Evolutionary conservation across 2,797 vertebrate species (phyloP), one percentile per base, ranked within the genome.

Genomic region (Phalloptychus januarius): DNA sequence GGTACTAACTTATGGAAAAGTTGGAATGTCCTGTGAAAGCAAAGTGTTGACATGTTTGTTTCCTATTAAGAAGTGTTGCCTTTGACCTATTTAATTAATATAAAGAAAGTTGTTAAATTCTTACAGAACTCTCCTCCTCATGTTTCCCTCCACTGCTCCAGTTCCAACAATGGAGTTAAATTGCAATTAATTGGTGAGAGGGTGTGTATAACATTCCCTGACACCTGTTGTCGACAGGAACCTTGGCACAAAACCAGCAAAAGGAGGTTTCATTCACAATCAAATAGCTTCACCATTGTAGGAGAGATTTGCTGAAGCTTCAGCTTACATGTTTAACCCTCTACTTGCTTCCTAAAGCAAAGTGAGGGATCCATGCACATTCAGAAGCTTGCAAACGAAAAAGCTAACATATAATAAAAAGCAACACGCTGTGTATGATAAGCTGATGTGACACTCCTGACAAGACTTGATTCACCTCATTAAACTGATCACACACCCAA

Each of bases 381-480:
- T 63, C 65, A 77, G 75, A 88, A 25, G 77, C 46, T 78, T 44
- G 12, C 67, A 44, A 70, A 70, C 12, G 7, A 28, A 63, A 83
- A 80, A 85, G 69, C 65, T 42, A 31, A 72, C 77, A 72, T 80
- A 42, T 63, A n/a, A 5, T 65, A 70, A 48, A 75, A 82, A 81
- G 15, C 1, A 4, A 77, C 73, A 83, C 28, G 1, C 79, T 79
- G 72, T 67, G 48, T 81, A n/a, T 70, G 67, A 80, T 87, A 86
- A 89, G 78, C 70, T 80, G 81, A 89, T 79, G 83, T 85, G 91
- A 92, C 88, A 79, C 82, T 85, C 76, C 76, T 88, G 92, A 93
- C 88, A 90, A 91, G 86, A 88, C 79, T 83, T 70, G 77, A 77
- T 92, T 85, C 89, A 89, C 83, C 77, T 90, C 86, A 92, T 92